Percentiles rank a stretch among this genome's conserved stretches.
Evolutionary conservation across 2,797 vertebrate species (phyloP).

Genomic region (Sarcophilus harrisii): DNA sequence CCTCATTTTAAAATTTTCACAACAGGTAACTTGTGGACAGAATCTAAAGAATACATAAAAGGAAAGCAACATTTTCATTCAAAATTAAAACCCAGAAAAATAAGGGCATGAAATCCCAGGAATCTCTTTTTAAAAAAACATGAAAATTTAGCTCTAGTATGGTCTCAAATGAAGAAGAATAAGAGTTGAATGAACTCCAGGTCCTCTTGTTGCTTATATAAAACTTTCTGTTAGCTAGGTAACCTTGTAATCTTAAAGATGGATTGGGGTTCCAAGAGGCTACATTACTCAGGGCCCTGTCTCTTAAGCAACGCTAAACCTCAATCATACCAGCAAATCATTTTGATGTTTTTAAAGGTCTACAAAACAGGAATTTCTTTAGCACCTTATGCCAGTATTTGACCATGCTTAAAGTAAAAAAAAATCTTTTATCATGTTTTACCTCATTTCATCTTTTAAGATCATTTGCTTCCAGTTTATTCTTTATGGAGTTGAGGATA

Average conservation of each 20-base stretch:
- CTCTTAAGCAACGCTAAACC: not conserved
- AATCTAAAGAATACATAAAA: not conserved
- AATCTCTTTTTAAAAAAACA: not conserved
- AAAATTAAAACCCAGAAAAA: not conserved
- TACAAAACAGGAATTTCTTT: not conserved
- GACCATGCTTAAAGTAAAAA: not conserved
- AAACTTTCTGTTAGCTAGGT: fast-evolving
- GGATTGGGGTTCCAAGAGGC: too few species aligned
- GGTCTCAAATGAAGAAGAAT: fast-evolving
- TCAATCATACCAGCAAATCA: not conserved
- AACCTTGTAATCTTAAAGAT: not conserved
- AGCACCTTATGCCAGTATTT: not conserved
- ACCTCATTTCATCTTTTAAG: too few species aligned
- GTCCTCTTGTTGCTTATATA: fast-evolving
- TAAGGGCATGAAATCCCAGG: not conserved
- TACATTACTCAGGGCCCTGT: fast-evolving
- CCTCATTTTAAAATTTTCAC: not conserved
- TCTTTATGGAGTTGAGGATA: not conserved
- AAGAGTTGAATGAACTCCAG: fast-evolving
- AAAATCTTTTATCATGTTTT: fast-evolving
- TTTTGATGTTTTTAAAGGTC: fast-evolving
- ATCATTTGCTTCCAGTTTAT: not conserved
- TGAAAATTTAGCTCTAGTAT: not conserved
- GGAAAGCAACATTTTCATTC: not conserved
- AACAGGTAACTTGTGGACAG: not conserved